Evolutionary conservation across 2,888 invertebrate species (phyloP).

Genomic region (Xestoiulus laeticollis): DNA sequence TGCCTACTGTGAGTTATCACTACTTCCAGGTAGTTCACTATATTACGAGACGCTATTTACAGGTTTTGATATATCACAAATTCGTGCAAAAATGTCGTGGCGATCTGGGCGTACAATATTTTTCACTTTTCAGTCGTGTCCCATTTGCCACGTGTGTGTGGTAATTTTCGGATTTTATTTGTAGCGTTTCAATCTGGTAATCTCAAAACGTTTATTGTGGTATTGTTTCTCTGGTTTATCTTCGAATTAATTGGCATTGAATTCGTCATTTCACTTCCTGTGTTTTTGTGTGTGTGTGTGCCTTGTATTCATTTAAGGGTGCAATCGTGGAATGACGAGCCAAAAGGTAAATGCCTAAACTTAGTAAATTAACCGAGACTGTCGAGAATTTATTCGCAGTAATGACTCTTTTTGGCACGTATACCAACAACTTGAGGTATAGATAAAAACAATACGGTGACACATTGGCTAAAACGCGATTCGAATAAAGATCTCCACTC

Average conservation of each 20-base stretch:
- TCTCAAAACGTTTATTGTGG: not conserved
- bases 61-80: too few relatives aligned
- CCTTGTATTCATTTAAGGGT: not conserved
- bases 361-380: not conserved
- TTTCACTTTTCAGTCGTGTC: not conserved
- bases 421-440: too few relatives aligned
- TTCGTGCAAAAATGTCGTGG: too few relatives aligned
- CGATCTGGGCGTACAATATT: not conserved
- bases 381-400: not conserved
- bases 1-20: too few relatives aligned
- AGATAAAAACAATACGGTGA: too few relatives aligned
- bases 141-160: not conserved
- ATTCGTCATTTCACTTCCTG: not conserved
- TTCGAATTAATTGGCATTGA: not conserved
- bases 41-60: too few relatives aligned
- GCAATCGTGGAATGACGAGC: not conserved
- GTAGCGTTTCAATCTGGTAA: not conserved
- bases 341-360: not conserved
- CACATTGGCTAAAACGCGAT: not conserved
- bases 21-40: too few relatives aligned
- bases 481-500: not conserved
- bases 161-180: not conserved
- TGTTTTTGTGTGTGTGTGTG: not conserved
- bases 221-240: not conserved
- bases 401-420: not conserved